Evolutionary conservation across 2,113 vertebrate species (phyloP).

Genomic region (Tetrao urogallus): DNA sequence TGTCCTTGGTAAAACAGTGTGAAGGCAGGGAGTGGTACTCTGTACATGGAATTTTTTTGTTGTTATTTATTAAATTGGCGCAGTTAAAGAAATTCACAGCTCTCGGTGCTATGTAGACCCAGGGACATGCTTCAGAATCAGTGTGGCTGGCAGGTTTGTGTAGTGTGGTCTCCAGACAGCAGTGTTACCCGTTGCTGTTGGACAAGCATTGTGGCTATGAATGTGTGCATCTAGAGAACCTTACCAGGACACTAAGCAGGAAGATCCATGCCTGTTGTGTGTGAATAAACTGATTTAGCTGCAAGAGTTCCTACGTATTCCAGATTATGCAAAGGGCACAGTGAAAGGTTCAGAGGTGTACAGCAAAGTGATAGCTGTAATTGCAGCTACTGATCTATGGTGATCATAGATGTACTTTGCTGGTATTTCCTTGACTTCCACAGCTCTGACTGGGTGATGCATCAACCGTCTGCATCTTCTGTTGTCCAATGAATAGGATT

Average conservation of each 20-base stretch:
- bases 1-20: background rate
- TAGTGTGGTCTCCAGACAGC: background rate
- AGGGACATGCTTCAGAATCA: background rate
- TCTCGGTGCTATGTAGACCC: background rate
- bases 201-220: background rate
- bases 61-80: background rate
- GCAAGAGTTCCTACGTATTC: background rate
- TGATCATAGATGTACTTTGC: background rate
- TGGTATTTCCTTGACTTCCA: fast-evolving
- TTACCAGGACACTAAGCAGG: background rate
- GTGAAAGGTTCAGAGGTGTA: background rate
- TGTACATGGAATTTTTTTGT: background rate
- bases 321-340: background rate
- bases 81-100: background rate
- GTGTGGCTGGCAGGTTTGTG: background rate
- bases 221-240: too few species aligned
- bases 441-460: background rate
- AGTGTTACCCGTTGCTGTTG: background rate
- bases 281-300: background rate
- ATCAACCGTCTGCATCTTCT: background rate
- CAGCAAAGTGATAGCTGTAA: background rate
- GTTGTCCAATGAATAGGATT: background rate
- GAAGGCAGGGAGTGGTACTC: background rate
- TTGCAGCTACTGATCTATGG: background rate
- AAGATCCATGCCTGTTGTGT: fast-evolving